A percentile compares a stretch with the other conserved stretches of the same genome.
Evolutionary conservation across 2,113 vertebrate genomes (phyloP).

Genomic region (Lophotis ruficrista): DNA sequence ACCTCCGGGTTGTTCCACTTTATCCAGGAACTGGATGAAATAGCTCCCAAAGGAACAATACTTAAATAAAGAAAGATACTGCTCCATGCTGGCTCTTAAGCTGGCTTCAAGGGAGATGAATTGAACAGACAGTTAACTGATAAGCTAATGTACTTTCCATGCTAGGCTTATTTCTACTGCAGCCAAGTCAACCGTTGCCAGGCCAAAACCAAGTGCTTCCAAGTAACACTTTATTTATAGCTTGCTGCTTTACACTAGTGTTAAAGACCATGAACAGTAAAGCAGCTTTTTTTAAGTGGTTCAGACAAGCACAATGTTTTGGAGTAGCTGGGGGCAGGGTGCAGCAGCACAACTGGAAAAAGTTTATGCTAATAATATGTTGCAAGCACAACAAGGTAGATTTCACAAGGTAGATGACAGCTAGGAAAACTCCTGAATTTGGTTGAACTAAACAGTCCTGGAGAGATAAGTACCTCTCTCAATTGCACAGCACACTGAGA

Average conservation of each 20-base stretch:
- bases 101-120: neutral
- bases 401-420: neutral
- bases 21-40: neutral
- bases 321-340: neutral
- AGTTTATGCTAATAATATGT: neutral
- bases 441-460: neutral
- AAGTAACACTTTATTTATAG: slow-evolving; percentile 1
- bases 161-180: neutral
- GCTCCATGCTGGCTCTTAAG: neutral
- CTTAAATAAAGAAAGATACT: neutral
- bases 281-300: neutral
- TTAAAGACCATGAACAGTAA: neutral
- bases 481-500: neutral
- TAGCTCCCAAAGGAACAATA: neutral
- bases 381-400: neutral
- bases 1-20: neutral
- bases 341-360: neutral
- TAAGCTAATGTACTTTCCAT: neutral
- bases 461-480: neutral
- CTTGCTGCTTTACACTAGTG: neutral
- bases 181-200: neutral
- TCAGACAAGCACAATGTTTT: neutral
- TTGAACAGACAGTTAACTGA: neutral
- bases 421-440: neutral
- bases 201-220: neutral